A percentile compares a stretch with the other conserved stretches of the same genome.
These are phyloP conservation scores for Philotrypesis tridentata DNA, from an alignment of 1,140 invertebrate species.

Conservation along the genomic window DNA sequence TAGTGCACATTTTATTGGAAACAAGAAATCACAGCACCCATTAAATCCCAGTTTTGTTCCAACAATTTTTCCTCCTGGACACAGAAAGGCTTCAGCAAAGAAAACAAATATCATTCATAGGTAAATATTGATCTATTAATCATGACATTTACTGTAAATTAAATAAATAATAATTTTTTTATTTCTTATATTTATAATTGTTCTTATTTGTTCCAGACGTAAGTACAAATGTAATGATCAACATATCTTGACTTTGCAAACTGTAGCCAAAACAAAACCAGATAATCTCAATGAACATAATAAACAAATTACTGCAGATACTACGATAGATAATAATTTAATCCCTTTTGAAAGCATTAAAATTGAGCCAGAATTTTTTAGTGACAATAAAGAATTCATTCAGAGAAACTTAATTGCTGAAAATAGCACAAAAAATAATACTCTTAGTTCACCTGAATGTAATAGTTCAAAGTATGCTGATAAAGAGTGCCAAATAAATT, in stretches of 20 bases:
- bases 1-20: slow-evolving; percentile 43
- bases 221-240: not conserved
- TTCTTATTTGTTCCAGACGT: not conserved
- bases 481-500: slow-evolving; percentile 11
- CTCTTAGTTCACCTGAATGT: too few relatives aligned
- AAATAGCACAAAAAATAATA: not conserved
- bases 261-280: too few relatives aligned
- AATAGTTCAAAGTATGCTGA: not conserved
- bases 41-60: slow-evolving; percentile 34
- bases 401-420: not conserved
- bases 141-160: too few relatives aligned
- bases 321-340: too few relatives aligned
- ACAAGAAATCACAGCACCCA: slow-evolving; percentile 28
- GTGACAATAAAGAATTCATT: not conserved
- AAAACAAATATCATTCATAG: not conserved
- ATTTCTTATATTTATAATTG: not conserved
- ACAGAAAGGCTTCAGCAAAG: not conserved
- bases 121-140: not conserved
- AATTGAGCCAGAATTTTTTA: not conserved
- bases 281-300: too few relatives aligned
- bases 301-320: too few relatives aligned
- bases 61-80: slow-evolving; percentile 42
- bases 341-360: not conserved
- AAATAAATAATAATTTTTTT: too few relatives aligned
- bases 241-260: not conserved